Conservation (phyloP, 2,113 vertebrate species). For the Pelusios castaneus region DNA sequence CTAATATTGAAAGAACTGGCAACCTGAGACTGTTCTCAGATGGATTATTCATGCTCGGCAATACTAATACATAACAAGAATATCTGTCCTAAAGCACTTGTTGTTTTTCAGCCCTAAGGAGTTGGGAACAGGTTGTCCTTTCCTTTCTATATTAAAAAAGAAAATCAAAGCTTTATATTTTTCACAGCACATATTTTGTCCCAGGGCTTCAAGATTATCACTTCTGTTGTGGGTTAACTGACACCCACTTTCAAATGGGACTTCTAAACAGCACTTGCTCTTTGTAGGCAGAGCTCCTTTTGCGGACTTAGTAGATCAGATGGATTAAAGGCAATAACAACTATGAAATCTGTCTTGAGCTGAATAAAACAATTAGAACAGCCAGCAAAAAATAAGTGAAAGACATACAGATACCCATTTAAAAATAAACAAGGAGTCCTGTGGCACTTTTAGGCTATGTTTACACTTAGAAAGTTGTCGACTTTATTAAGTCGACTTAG, state of each 20-base stretch:
- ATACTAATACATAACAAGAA: not conserved
- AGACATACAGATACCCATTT: not conserved
- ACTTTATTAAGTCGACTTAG: no score
- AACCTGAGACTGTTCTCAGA: not conserved
- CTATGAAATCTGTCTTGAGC: not conserved
- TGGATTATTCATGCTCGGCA: not conserved
- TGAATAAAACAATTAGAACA: not conserved
- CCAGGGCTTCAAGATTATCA: not conserved
- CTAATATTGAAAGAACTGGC: not conserved
- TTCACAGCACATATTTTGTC: not conserved
- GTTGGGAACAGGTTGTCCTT: not conserved
- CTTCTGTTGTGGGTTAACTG: not conserved
- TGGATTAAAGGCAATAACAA: not conserved
- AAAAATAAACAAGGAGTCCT: no score
- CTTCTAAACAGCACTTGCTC: not conserved
- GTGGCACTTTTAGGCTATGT: no score
- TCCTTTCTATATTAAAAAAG: not conserved
- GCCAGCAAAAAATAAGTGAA: not conserved
- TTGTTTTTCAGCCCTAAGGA: not conserved
- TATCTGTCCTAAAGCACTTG: not conserved
- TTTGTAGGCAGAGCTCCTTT: not conserved
- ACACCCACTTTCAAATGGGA: not conserved
- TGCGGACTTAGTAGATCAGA: not conserved
- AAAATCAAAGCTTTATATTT: not conserved
- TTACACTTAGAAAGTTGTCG: no score